Conservation (phyloP, 35 echinoderm and acorn worm species). For the Acanthaster planci region DNA sequence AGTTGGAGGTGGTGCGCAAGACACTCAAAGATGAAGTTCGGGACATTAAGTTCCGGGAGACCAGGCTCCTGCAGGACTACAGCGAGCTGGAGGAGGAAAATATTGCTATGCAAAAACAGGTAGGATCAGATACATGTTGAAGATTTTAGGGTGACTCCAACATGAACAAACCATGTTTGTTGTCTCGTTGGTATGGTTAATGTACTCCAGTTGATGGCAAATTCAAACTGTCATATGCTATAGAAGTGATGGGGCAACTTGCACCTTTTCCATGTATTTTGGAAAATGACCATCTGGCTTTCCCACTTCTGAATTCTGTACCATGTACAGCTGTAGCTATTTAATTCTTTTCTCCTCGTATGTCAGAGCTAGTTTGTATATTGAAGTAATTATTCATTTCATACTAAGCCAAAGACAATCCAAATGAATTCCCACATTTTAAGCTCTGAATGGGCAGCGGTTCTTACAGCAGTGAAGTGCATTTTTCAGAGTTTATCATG, state of each 20-base stretch:
- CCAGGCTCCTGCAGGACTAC: constrained; percentile 82
- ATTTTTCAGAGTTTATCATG: background rate
- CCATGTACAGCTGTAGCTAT: too few species aligned
- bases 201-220: too few species aligned
- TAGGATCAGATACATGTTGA: background rate
- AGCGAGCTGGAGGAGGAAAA: constrained; percentile 99
- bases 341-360: too few species aligned
- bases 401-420: background rate
- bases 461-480: background rate
- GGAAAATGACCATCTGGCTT: too few species aligned
- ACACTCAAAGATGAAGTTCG: constrained; percentile 78
- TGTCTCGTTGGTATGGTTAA: too few species aligned
- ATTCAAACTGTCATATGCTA: too few species aligned
- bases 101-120: constrained; percentile 97
- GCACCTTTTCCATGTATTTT: too few species aligned
- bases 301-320: too few species aligned
- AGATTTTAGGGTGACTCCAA: background rate
- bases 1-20: constrained; percentile 67
- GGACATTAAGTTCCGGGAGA: constrained; percentile 88
- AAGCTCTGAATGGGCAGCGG: background rate
- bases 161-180: background rate
- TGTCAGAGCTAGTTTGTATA: too few species aligned
- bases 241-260: too few species aligned
- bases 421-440: background rate
- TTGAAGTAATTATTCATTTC: background rate